Evolutionary conservation across 2,888 invertebrate genomes (phyloP).

Genomic region (Tachystola acroxantha): DNA sequence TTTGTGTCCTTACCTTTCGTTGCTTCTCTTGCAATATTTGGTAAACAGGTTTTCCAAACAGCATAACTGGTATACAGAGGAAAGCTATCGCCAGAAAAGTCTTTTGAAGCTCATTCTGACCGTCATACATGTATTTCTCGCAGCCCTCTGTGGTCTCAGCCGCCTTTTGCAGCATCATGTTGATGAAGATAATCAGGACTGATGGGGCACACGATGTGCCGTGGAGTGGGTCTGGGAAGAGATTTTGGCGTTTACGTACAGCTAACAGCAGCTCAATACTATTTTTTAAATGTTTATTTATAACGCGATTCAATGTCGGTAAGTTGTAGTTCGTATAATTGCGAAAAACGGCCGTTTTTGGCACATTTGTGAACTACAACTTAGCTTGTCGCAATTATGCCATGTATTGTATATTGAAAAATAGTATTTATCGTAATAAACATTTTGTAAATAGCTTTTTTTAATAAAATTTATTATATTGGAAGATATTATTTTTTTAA

Average conservation of each 20-base stretch:
- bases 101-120: constrained; percentile 79
- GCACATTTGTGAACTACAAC: too few species aligned
- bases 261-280: too few species aligned
- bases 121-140: constrained; percentile 77
- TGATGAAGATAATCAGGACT: constrained; percentile 88
- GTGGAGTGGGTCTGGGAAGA: constrained; percentile 48
- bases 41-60: constrained; percentile 87
- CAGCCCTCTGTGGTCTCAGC: constrained; percentile 62
- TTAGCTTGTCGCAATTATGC: too few species aligned
- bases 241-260: not conserved
- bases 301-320: too few species aligned
- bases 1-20: constrained; percentile 56
- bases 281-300: too few species aligned
- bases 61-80: constrained; percentile 86
- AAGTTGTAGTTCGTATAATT: too few species aligned
- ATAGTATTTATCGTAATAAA: too few species aligned
- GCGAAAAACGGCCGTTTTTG: too few species aligned
- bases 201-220: constrained; percentile 84
- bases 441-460: too few species aligned
- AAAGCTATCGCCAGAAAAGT: constrained; percentile 81
- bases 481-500: too few species aligned
- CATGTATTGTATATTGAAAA: too few species aligned
- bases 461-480: too few species aligned
- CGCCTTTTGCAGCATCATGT: constrained; percentile 84
- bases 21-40: constrained; percentile 68